Evolutionary conservation across 2,888 invertebrate species (phyloP), one percentile per base, ranked within the genome.

Genomic region (Microctonus aethiopoides): DNA sequence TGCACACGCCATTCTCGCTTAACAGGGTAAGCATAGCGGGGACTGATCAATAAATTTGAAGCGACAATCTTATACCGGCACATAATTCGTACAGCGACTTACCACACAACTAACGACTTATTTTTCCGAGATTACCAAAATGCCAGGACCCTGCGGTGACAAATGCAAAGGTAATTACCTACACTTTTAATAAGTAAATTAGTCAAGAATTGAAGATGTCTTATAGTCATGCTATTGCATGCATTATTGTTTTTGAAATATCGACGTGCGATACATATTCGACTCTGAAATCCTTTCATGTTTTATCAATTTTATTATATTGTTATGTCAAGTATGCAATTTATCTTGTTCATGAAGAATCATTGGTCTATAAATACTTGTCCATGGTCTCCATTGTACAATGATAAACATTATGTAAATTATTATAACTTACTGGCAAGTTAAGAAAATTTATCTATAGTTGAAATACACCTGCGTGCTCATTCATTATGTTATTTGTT

Each of bases 1-100:
- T 82, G 82, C 82, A 81, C 82, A 80, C 81, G 79, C 68, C 68
- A 52, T 54, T 4, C 7, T 16, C 34, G 11, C 29, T 24, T 26
- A 24, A 64, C 46, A 59, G 46, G 59, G 26, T 20, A 64, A 59
- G 22, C 59, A 46, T 67, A 77, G 80, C 77, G 78, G 84, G 83
- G 80, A 75, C 68, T 71, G 80, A 83, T 85, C 84, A 79, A 85
- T 85, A 85, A 83, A 85, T 84, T 79, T 80, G 72, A 77, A 78
- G 77, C 74, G 70, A 54, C 66, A 60, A 57, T 62, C 75, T 69
- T 74, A 78, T 80, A 78, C 78, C 72, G 77, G 26, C 75, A 75
- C 64, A 76, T 70, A 70, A 57, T 32, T 5, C 70, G 69, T 5
- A 71, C 75, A 70, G 60, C 67, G 65, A 67, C 67, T 59, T 59